Evolutionary conservation across 2,888 invertebrate species (phyloP), one percentile per base, ranked within the genome.

Genomic region (Yponomeuta evonymella): DNA sequence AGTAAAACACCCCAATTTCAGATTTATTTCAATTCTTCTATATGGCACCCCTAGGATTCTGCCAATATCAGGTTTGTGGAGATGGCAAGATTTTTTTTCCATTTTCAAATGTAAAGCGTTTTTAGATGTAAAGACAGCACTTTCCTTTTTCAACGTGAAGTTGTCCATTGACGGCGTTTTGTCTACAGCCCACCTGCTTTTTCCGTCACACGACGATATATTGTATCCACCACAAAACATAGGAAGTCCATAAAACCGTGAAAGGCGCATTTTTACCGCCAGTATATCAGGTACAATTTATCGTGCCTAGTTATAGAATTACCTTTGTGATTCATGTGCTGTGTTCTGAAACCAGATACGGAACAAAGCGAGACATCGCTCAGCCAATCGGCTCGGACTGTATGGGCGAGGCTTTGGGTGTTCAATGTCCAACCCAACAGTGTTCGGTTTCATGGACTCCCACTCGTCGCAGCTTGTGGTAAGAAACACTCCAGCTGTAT

Each of bases 281-380:
- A 58, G 15, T 58, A 58, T 58, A 58, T 58, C 51, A 58, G 15
- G 51, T 75, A 76, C 73, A 75, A 73, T 78, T 77, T 77, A 74
- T 76, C 74, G 73, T 67, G 70, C 73, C 65, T 48, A 33, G 68
- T 74, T 74, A 77, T 80, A 78, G 78, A 75, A 76, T 80, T 79
- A 78, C 78, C 70, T 63, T 70, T 78, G 76, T 78, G 78, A 79
- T 79, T 77, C 76, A 75, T 76, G 77, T 78, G 79, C 75, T 78
- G 82, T 48, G 58, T 12, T 43, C 48, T 51, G 72, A 84, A 87
- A 84, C 82, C 82, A 76, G 83, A 85, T 79, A 83, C 79, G 79
- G 76, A 77, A 75, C 78, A 82, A 83, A 76, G 77, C 78, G 77
- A 74, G 77, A 76, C 73, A 76, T 75, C 11, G 76, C 73, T 76